Conservation (phyloP, 2,113 vertebrate species). For the Rhinichthys klamathensis region DNA sequence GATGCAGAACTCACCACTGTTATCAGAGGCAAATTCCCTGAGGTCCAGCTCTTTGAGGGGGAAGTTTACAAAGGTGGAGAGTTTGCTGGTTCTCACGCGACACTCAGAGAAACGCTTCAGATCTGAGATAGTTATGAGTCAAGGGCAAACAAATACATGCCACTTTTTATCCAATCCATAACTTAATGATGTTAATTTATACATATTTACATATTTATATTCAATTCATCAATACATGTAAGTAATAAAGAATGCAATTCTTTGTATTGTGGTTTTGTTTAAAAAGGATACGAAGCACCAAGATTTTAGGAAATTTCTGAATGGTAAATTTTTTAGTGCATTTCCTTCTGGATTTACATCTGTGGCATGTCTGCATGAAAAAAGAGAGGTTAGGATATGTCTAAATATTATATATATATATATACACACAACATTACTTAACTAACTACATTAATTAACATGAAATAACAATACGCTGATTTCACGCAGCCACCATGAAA, state of each 20-base stretch:
- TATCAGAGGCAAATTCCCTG: constrained; percentile 86
- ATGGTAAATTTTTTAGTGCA: constrained; percentile 96
- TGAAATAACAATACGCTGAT: no score
- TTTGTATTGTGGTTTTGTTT: neutral
- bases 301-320: constrained; percentile 95
- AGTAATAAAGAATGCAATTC: neutral
- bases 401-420: constrained; percentile 15
- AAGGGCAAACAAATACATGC: constrained; percentile 70
- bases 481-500: no score
- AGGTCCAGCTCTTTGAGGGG: constrained; percentile 93
- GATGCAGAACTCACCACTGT: constrained; percentile 80
- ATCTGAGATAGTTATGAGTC: constrained; percentile 76
- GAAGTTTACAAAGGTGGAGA: constrained; percentile 93
- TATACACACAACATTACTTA: neutral
- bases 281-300: constrained; percentile 95
- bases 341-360: constrained; percentile 88
- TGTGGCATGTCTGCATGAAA: constrained; percentile 84
- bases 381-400: neutral
- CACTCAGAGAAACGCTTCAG: constrained; percentile 96
- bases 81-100: constrained; percentile 87
- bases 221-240: neutral
- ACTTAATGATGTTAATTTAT: neutral
- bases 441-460: neutral
- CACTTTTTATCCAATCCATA: neutral
- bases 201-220: no score